Evolutionary conservation across 2,888 invertebrate genomes (phyloP).

Genomic region (Clitarchus hookeri): DNA sequence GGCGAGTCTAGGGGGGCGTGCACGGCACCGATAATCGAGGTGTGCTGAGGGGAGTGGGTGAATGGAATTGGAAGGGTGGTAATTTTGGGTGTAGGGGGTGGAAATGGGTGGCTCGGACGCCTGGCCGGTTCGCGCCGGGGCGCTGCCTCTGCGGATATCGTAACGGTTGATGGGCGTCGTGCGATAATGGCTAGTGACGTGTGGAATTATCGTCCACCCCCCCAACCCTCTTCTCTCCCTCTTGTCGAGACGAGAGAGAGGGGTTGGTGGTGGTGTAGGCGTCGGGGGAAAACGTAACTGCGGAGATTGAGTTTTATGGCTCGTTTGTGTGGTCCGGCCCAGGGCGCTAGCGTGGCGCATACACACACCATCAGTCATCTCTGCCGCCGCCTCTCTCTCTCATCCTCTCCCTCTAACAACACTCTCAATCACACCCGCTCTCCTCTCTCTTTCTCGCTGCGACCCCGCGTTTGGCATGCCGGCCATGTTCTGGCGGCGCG

Average conservation of each 20-base stretch:
- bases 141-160: neutral
- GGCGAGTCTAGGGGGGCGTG: neutral
- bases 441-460: neutral
- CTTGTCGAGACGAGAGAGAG: no score
- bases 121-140: neutral
- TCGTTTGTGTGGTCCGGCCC: conserved; percentile 14
- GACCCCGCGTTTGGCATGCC: no score
- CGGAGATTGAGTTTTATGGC: conserved; percentile 14
- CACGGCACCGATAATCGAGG: neutral
- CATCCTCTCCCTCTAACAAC: neutral
- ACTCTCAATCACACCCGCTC: neutral
- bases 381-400: neutral
- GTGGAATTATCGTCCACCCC: neutral
- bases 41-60: no score
- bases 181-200: conserved; percentile 8
- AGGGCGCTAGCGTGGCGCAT: neutral
- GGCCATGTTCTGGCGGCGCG: no score
- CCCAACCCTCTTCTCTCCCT: neutral
- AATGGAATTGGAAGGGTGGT: no score
- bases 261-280: neutral
- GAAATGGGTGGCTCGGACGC: neutral
- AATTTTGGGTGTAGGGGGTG: neutral
- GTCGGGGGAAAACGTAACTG: neutral
- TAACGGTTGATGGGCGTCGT: conserved; percentile 14
- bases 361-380: conserved; percentile 3